phyloP scores from a whole-genome alignment of 1,140 invertebrate species.

The Watersipora subatra region DNA sequence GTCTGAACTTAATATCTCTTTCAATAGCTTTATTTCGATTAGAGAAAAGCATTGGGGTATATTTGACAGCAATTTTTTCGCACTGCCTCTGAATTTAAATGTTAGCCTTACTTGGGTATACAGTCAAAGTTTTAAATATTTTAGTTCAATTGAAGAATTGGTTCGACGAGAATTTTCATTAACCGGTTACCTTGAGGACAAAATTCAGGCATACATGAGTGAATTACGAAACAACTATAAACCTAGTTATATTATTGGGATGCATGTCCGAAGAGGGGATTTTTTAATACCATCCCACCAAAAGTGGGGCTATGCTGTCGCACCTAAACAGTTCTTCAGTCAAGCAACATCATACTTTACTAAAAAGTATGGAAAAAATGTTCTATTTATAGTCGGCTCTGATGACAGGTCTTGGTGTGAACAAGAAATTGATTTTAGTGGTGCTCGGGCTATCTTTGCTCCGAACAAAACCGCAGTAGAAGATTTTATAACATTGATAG shows the following conservation, averaged over 20 bases:
- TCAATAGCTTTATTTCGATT: not conserved
- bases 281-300: slow-evolving; percentile 12
- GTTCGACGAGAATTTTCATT: slow-evolving; percentile 10
- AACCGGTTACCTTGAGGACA: not conserved
- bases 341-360: not conserved
- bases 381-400: not conserved
- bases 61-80: not conserved
- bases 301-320: slow-evolving; percentile 9
- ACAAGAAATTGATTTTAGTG: not conserved
- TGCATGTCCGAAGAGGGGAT: slow-evolving; percentile 25
- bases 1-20: slow-evolving; percentile 6
- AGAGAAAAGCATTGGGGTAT: not conserved
- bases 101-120: slow-evolving; percentile 4
- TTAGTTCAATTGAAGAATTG: not conserved
- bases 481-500: slow-evolving; percentile 20
- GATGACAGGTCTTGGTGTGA: slow-evolving; percentile 3
- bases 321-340: not conserved
- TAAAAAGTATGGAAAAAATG: not conserved
- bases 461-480: slow-evolving; percentile 14
- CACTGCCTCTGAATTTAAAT: not conserved
- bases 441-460: not conserved
- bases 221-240: not conserved
- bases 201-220: not conserved
- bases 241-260: slow-evolving; percentile 12
- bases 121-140: slow-evolving; percentile 15